These are phyloP conservation scores for Actinemys pallida DNA, from an alignment of 2,113 vertebrate species.

Conservation along the genomic window DNA sequence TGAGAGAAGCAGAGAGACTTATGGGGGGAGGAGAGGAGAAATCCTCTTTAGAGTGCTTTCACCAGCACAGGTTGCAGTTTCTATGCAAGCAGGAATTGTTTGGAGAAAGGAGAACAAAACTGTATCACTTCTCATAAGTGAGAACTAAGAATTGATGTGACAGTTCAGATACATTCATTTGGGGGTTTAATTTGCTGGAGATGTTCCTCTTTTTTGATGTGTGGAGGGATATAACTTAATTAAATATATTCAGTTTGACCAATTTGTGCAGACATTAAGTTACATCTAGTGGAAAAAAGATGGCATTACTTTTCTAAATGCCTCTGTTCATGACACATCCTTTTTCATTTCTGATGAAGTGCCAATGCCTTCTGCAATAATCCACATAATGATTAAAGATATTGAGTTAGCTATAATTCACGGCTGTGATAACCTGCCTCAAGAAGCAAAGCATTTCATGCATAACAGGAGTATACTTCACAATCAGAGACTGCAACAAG, in stretches of 20 bases:
- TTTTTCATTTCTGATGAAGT: not conserved
- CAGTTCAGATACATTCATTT: not conserved
- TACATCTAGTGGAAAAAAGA: not conserved
- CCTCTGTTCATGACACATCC: not conserved
- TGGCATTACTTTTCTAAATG: not conserved
- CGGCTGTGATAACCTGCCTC: not conserved
- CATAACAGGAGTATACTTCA: not conserved
- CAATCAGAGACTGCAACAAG: not conserved
- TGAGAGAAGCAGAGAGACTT: not conserved
- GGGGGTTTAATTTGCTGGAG: not conserved
- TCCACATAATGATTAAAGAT: not conserved
- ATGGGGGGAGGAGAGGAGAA: not conserved
- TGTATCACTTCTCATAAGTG: not conserved
- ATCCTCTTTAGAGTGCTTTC: not conserved
- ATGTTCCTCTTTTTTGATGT: not conserved
- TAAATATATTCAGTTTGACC: not conserved
- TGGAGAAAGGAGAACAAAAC: not conserved
- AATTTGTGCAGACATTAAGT: not conserved
- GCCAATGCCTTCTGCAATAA: not conserved
- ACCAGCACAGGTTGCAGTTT: not conserved
- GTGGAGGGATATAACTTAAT: not conserved
- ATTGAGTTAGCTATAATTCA: fast-evolving
- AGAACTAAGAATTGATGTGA: not conserved
- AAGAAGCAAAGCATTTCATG: not conserved
- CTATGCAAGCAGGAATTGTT: not conserved